Evolutionary conservation across 35 echinoderm and acorn worm species (phyloP).

Genomic region (Nesometra sesokonis): DNA sequence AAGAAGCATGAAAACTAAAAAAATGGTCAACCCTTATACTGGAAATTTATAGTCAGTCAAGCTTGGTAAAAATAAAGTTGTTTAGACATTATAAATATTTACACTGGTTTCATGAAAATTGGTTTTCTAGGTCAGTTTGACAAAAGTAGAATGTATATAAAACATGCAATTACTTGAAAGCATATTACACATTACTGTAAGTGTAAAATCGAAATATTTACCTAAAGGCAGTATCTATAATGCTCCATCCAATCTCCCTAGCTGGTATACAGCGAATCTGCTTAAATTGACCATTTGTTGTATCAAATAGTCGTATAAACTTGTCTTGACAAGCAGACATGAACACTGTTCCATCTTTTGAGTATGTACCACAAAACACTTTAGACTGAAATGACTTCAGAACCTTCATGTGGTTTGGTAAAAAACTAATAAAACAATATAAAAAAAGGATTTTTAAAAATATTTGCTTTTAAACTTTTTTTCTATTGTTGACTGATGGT

Average conservation of each 20-base stretch:
- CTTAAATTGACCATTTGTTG: conserved; percentile 50
- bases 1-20: no score
- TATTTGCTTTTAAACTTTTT: no score
- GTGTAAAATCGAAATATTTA: neutral
- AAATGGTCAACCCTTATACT: no score
- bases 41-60: no score
- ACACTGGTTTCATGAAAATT: neutral
- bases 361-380: conserved; percentile 92
- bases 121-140: no score
- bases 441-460: neutral
- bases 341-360: conserved; percentile 82
- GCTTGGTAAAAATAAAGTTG: no score
- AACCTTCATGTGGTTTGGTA: conserved; percentile 53
- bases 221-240: conserved; percentile 96
- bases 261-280: conserved; percentile 67
- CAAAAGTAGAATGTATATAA: no score
- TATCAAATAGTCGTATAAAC: conserved; percentile 50
- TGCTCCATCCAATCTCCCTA: conserved; percentile 85
- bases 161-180: no score
- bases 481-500: no score
- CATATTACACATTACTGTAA: no score
- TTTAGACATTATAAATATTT: neutral
- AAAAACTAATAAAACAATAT: conserved; percentile 36
- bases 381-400: conserved; percentile 40
- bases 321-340: conserved; percentile 93